phyloP scores from a whole-genome alignment of 2,797 vertebrate genomes.

The Lagorchestes hirsutus region DNA sequence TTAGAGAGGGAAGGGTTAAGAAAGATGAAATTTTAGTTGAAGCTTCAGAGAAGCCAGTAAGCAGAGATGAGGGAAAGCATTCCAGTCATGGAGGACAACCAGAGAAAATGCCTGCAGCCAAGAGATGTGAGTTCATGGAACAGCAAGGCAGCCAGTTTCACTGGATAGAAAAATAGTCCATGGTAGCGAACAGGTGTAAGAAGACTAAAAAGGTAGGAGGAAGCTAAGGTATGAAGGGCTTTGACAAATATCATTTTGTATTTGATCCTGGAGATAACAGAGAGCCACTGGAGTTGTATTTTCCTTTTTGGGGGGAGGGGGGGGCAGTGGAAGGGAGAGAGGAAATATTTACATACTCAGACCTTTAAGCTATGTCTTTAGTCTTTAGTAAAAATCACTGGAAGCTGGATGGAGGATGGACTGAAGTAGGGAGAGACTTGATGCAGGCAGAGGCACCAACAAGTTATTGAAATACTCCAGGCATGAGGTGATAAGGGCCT shows the following conservation, averaged over 20 bases:
- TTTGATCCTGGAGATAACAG: neutral
- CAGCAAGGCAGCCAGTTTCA: neutral
- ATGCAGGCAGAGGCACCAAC: neutral
- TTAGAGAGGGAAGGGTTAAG: neutral
- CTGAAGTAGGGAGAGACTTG: neutral
- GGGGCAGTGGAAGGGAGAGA: no score
- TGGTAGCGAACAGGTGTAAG: neutral
- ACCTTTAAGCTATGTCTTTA: neutral
- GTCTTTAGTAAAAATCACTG: neutral
- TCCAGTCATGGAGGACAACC: neutral
- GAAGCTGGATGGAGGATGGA: neutral
- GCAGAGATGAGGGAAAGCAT: neutral
- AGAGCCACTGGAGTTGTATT: no score
- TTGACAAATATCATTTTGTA: neutral
- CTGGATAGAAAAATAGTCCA: neutral
- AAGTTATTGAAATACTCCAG: neutral
- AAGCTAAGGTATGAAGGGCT: neutral
- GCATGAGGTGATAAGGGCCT: neutral
- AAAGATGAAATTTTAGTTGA: neutral
- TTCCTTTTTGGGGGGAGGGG: neutral
- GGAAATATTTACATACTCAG: no score
- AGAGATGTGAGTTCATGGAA: neutral
- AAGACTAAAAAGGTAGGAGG: neutral
- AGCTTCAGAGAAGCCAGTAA: neutral
- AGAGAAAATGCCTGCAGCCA: neutral